phyloP scores from a whole-genome alignment of 1,140 invertebrate species.

The Apolygus lucorum region DNA sequence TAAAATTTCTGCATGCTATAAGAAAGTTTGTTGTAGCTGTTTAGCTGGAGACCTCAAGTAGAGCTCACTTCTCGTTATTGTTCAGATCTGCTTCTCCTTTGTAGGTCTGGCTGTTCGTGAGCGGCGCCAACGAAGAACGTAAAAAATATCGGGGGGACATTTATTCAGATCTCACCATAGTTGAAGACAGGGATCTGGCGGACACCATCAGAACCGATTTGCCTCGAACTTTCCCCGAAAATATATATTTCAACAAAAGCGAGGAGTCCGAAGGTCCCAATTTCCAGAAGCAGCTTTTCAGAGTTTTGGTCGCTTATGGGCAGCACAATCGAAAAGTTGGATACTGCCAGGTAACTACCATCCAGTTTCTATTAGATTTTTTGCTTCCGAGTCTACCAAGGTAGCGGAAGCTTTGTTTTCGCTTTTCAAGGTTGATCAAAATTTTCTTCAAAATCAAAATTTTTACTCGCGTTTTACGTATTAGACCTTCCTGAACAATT shows the following conservation, averaged over 20 bases:
- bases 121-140: conserved; percentile 62
- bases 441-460: no score
- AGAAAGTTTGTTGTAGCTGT: no score
- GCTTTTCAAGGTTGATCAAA: no score
- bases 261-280: conserved; percentile 39
- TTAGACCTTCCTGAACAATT: no score
- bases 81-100: no score
- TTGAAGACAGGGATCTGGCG: conserved; percentile 43
- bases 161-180: conserved; percentile 38
- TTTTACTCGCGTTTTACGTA: no score
- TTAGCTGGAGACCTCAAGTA: no score
- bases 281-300: conserved; percentile 65
- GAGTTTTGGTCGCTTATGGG: conserved; percentile 80
- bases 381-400: no score
- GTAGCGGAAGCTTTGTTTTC: no score
- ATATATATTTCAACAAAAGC: conserved; percentile 77
- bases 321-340: conserved; percentile 77
- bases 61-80: no score
- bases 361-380: no score
- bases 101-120: conserved; percentile 72
- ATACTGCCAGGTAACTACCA: conserved; percentile 77
- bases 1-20: no score
- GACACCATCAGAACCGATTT: conserved; percentile 78
- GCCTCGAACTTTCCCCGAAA: conserved; percentile 86
- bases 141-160: conserved; percentile 41